A percentile compares a stretch with the other conserved stretches of the same genome.
These are phyloP conservation scores for Sycophaga agraensis DNA, from an alignment of 1,140 invertebrate genomes.

Conservation along the genomic window DNA sequence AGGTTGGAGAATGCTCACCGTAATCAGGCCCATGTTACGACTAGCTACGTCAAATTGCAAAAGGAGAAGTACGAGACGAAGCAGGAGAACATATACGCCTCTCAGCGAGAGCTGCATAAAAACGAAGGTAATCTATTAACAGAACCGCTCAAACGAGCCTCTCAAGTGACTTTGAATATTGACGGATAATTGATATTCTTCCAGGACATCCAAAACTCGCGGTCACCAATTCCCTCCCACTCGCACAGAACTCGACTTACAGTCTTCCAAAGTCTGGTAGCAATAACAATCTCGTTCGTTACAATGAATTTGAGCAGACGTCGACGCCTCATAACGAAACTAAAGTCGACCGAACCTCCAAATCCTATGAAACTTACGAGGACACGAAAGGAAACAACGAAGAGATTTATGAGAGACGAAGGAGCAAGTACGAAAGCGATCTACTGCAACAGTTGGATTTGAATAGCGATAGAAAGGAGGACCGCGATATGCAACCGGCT, in stretches of 20 bases:
- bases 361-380: conserved; percentile 41
- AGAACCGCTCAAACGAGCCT: no score
- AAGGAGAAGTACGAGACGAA: conserved; percentile 53
- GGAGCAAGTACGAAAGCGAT: conserved; percentile 46
- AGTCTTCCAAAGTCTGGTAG: conserved; percentile 45
- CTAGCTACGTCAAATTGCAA: conserved; percentile 50
- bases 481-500: conserved; percentile 36
- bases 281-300: conserved; percentile 47
- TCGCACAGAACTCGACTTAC: conserved; percentile 44
- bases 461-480: conserved; percentile 32
- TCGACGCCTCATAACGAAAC: conserved; percentile 38
- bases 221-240: conserved; percentile 44
- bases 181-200: no score
- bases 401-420: conserved; percentile 43
- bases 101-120: conserved; percentile 49
- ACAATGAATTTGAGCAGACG: conserved; percentile 43
- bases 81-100: conserved; percentile 49
- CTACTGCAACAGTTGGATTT: conserved; percentile 28
- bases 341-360: conserved; percentile 39
- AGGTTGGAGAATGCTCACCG: conserved; percentile 46
- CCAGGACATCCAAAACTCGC: conserved; percentile 45
- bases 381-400: conserved; percentile 33
- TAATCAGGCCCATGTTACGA: conserved; percentile 38
- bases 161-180: no score
- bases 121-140: conserved; percentile 44